Evolutionary conservation across 2,113 vertebrate genomes (phyloP), one percentile per base, ranked within the genome.

Genomic region (Anthoscopus minutus): DNA sequence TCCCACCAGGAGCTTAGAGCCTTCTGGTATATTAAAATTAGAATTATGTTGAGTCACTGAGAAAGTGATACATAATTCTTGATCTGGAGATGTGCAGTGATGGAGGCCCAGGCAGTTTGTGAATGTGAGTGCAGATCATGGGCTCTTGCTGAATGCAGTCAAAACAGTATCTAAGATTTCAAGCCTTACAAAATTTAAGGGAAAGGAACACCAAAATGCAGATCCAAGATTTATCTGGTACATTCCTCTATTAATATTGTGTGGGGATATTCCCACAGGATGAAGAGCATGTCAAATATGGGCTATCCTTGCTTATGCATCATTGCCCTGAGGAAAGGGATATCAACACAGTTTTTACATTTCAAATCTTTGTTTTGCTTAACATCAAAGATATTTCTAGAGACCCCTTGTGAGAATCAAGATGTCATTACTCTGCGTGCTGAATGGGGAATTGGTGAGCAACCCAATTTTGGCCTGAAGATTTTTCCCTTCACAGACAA

Each of bases 361-460:
- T 81, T 94, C 47, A 88, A 65, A 91, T 79, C 58, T 86, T 89
- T 84, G 47, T 60, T 85, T 91, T 92, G 65, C 61, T 87, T 83
- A 84, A 88, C 51, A 71, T 92, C 56, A 48, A 89, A 91, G 51
- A 65, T 61, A 83, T 53, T 94, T 93, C 60, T n/a, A 79, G 56
- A 86, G 28, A 5, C 20, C 17, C 14, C 4, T n/a, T 30, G 27
- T 83, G 67, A 90, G 50, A 88, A 90, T 37, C n/a, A 64, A 86
- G 83, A 67, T 50, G 58, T 48, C 45, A 38, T 56, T 83, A 37
- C 9, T 57, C 20, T 56, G 47, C 51, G 33, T 60, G 51, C 35
- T 56, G 62, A 88, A 66, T 10, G 80, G 40, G 44, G 65, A 66
- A 20, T 2, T 73, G 30, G n/a, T 37, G 14, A 42, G 51, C 8